Conservation (phyloP, 1,140 invertebrate genomes). For the Drosophila yakuba region DNA sequence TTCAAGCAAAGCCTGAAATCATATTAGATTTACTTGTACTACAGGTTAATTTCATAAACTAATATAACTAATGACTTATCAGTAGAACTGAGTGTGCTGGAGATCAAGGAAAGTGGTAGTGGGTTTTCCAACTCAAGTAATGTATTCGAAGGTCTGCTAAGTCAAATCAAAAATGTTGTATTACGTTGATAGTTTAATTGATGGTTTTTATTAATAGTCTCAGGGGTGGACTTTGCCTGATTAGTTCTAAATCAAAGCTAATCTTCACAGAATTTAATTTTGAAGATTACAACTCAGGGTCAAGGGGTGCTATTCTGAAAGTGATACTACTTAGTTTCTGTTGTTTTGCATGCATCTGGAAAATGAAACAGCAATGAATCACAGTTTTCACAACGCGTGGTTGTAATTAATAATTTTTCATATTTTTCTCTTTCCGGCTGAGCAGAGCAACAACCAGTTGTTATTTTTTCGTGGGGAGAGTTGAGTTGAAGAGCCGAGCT, state of each 20-base stretch:
- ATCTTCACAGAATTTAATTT: slow-evolving; percentile 1
- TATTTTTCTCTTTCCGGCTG: slow-evolving; percentile 23
- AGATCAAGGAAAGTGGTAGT: neutral
- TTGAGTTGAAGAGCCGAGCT: slow-evolving; percentile 1
- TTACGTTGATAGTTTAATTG: slow-evolving; percentile 3
- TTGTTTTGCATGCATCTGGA: neutral
- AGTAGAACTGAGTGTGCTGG: neutral
- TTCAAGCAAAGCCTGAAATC: no score
- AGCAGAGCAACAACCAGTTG: slow-evolving; percentile 25
- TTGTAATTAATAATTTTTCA: slow-evolving; percentile 32
- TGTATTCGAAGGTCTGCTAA: neutral
- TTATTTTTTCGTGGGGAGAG: slow-evolving; percentile 11
- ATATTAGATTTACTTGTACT: no score
- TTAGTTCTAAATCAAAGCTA: neutral
- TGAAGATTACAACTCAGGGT: neutral
- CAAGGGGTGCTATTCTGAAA: neutral
- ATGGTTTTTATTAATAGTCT: slow-evolving; percentile 1
- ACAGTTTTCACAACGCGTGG: slow-evolving; percentile 6
- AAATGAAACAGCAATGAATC: slow-evolving; percentile 6
- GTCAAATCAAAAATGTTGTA: neutral
- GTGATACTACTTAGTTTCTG: neutral
- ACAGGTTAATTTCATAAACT: neutral
- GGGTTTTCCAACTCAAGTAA: neutral
- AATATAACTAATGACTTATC: neutral
- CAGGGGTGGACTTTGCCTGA: slow-evolving; percentile 17